Conservation (phyloP, 2,888 invertebrate species). For the Lasioglossum oenotherae region DNA sequence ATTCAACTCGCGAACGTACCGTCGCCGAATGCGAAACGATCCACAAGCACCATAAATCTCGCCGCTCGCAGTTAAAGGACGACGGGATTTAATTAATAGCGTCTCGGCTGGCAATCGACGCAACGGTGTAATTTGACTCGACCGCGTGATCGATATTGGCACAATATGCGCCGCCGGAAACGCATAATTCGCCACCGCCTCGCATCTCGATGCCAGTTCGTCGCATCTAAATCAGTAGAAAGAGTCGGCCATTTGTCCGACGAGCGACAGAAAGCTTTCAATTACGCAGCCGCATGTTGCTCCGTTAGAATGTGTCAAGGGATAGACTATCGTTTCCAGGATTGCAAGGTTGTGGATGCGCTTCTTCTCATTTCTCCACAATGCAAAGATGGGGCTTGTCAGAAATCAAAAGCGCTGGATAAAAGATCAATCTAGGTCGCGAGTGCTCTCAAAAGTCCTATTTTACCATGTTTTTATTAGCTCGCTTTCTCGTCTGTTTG, state of each 20-base stretch:
- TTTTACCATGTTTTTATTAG: too few relatives aligned
- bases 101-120: constrained; percentile 37
- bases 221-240: constrained; percentile 20
- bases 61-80: constrained; percentile 54
- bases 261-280: neutral
- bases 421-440: too few relatives aligned
- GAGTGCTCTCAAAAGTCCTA: too few relatives aligned
- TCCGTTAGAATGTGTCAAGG: neutral
- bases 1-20: neutral
- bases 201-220: constrained; percentile 62
- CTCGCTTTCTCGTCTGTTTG: too few relatives aligned
- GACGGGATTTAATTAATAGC: constrained; percentile 67
- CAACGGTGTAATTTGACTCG: constrained; percentile 47
- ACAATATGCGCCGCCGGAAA: constrained; percentile 52
- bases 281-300: neutral
- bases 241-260: neutral
- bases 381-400: too few relatives aligned
- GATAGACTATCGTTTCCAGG: too few relatives aligned
- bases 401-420: too few relatives aligned
- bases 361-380: too few relatives aligned
- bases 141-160: constrained; percentile 51
- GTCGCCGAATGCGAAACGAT: neutral
- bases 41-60: constrained; percentile 40
- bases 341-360: too few relatives aligned
- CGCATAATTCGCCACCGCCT: constrained; percentile 61